A percentile compares a stretch with the other conserved stretches of the same genome.
Evolutionary conservation across 2,113 vertebrate genomes (phyloP).

Genomic region (Chaetorhynchus papuensis): DNA sequence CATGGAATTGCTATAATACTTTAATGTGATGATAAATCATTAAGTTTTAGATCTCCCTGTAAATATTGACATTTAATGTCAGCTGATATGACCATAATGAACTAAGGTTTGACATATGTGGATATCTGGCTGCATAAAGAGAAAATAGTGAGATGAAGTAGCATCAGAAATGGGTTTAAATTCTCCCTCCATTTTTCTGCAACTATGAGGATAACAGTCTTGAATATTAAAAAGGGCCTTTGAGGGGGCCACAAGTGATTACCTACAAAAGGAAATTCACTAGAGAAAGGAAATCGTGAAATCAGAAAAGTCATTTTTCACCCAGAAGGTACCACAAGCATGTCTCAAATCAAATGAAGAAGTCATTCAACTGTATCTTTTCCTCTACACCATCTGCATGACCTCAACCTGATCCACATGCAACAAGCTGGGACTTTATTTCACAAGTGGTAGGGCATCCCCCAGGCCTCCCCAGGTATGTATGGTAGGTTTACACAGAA

Average conservation of each 20-base stretch:
- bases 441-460: background rate
- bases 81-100: background rate
- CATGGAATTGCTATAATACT: background rate
- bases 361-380: background rate
- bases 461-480: too few relatives aligned
- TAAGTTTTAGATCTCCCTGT: background rate
- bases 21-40: background rate
- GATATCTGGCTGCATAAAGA: background rate
- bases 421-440: background rate
- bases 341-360: background rate
- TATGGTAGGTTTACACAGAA: background rate
- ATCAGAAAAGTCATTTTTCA: background rate
- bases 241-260: background rate
- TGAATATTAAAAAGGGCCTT: background rate
- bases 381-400: accelerated
- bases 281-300: background rate
- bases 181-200: background rate
- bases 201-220: background rate
- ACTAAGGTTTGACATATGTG: background rate
- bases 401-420: background rate
- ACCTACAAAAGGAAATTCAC: background rate
- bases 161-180: background rate
- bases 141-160: background rate
- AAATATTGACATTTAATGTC: conserved; percentile 14
- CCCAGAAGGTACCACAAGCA: background rate